Percentiles rank a stretch among this genome's conserved stretches.
These are phyloP conservation scores for Diplosoma virens DNA, from an alignment of 23 tunicate genomes.

Conservation along the genomic window DNA sequence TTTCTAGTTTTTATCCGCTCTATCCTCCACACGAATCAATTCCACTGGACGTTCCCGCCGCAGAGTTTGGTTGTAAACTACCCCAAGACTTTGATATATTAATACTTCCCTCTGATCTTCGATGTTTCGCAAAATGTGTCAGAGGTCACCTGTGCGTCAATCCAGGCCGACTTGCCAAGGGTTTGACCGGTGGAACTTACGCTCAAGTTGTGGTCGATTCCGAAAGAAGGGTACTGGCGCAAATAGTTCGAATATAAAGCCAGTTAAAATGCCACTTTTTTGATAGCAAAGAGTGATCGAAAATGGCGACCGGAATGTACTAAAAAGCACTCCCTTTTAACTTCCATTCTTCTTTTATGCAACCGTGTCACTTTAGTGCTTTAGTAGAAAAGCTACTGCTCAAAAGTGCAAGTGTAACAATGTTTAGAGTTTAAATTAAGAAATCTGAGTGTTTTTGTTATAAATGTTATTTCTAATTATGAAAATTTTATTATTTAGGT, in stretches of 20 bases:
- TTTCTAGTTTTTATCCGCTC: conserved; percentile 62
- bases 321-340: too few relatives aligned
- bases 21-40: conserved; percentile 69
- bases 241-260: conserved; percentile 54
- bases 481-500: too few relatives aligned
- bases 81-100: conserved; percentile 43
- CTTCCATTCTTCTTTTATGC: too few relatives aligned
- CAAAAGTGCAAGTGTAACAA: too few relatives aligned
- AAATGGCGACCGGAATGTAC: too few relatives aligned
- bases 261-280: too few relatives aligned
- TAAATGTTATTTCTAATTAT: too few relatives aligned
- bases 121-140: conserved; percentile 46
- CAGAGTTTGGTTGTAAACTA: conserved; percentile 46
- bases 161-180: conserved; percentile 84
- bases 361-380: too few relatives aligned
- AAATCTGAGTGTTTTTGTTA: too few relatives aligned
- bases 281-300: too few relatives aligned
- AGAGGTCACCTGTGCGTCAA: conserved; percentile 68
- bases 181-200: conserved; percentile 71
- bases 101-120: conserved; percentile 67
- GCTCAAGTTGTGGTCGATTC: conserved; percentile 35
- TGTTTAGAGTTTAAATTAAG: too few relatives aligned
- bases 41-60: conserved; percentile 37
- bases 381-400: too few relatives aligned
- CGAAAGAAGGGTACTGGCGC: conserved; percentile 13